phyloP scores from a whole-genome alignment of 2,888 invertebrate species.

The Crepidodera aurea region DNA sequence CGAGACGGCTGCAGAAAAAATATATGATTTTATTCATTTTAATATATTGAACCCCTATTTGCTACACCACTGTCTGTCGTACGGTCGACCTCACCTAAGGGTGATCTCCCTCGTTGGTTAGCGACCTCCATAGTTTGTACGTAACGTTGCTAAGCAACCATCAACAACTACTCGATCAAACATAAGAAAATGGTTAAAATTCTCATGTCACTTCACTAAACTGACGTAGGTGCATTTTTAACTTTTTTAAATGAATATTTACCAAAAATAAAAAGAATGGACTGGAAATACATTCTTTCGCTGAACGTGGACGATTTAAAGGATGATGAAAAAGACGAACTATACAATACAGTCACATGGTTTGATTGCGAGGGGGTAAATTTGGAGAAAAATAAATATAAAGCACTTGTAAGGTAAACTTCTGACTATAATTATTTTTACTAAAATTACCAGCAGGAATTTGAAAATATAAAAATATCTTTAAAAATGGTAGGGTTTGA shows the following conservation, averaged over 20 bases:
- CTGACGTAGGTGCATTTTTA: neutral
- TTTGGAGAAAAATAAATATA: constrained; percentile 67
- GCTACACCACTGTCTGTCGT: neutral
- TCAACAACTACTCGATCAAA: neutral
- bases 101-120: neutral
- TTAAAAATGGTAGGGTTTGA: neutral
- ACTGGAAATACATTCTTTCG: constrained; percentile 68
- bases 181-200: neutral
- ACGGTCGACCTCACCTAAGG: no score
- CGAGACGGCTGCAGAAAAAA: no score
- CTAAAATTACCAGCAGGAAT: no score
- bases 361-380: constrained; percentile 67
- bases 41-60: no score
- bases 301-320: constrained; percentile 66
- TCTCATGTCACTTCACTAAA: neutral
- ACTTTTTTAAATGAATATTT: neutral
- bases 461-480: no score
- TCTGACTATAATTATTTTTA: no score
- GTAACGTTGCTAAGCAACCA: neutral
- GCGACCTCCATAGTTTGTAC: neutral
- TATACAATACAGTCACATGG: constrained; percentile 70
- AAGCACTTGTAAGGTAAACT: constrained; percentile 62
- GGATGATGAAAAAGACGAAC: constrained; percentile 70
- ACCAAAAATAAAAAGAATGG: no score
- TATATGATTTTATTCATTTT: no score